Evolutionary conservation across 2,797 vertebrate species (phyloP).

Genomic region (Peromyscus aztecus): DNA sequence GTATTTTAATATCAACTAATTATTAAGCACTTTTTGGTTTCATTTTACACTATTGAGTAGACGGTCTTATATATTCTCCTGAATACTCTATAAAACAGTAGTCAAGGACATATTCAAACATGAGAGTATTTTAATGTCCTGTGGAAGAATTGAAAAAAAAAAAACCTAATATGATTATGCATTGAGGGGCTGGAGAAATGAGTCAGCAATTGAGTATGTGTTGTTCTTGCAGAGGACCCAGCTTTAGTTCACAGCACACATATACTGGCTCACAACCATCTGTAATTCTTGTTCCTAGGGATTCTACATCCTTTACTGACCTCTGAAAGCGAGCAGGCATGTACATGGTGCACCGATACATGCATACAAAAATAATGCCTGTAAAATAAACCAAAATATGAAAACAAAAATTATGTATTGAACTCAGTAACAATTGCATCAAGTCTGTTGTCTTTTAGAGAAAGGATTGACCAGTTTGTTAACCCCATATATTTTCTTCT

Average conservation of each 20-base stretch:
- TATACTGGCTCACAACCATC: no score
- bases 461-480: background rate
- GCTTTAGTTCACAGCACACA: background rate
- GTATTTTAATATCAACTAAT: background rate
- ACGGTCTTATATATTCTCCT: background rate
- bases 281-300: background rate
- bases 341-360: no score
- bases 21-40: background rate
- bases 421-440: background rate
- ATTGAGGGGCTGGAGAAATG: background rate
- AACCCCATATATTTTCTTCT: background rate
- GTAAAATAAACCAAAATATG: background rate
- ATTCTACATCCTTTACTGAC: background rate
- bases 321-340: background rate
- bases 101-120: background rate
- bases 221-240: background rate
- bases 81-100: background rate
- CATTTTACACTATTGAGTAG: background rate
- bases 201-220: background rate
- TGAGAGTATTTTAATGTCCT: background rate
- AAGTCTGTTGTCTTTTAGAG: background rate
- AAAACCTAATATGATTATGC: background rate
- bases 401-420: background rate
- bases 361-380: background rate
- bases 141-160: background rate